Conservation (phyloP, 1,140 invertebrate genomes). For the Diabrotica virgifera region DNA sequence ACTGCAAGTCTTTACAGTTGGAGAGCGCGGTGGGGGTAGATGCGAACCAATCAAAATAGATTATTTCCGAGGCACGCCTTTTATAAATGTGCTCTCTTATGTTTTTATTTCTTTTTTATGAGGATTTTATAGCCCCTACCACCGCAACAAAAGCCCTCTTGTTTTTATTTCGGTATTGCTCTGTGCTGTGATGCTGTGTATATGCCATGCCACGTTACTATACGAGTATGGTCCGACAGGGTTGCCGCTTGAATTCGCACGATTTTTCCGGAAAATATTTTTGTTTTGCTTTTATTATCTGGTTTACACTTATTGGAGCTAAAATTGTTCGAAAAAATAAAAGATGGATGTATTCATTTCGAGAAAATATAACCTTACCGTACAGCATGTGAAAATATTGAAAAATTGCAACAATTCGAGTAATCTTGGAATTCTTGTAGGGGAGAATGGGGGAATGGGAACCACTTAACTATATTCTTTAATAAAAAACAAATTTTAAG, state of each 20-base stretch:
- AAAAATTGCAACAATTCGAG: no score
- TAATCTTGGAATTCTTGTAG: no score
- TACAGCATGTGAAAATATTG: no score
- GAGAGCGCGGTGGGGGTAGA: slow-evolving; percentile 21
- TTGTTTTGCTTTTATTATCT: no score
- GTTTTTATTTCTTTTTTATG: slow-evolving; percentile 41
- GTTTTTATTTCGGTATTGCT: slow-evolving; percentile 10
- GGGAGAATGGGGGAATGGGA: no score
- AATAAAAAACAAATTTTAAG: no score
- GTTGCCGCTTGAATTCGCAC: slow-evolving; percentile 5
- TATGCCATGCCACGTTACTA: background rate
- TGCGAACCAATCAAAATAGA: slow-evolving; percentile 28
- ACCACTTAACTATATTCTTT: no score
- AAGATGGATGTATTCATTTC: no score
- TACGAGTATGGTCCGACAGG: slow-evolving; percentile 7
- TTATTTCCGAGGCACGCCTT: slow-evolving; percentile 32
- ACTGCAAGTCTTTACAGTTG: slow-evolving; percentile 32
- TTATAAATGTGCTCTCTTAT: slow-evolving; percentile 38
- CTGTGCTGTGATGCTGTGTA: background rate
- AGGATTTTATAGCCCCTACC: slow-evolving; percentile 32
- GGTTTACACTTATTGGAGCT: no score
- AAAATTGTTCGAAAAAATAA: no score
- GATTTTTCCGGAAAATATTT: no score
- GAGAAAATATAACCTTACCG: no score
- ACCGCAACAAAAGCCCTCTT: slow-evolving; percentile 24